Evolutionary conservation across 2,888 invertebrate species (phyloP).

Genomic region (Alviniconcha strummeri): DNA sequence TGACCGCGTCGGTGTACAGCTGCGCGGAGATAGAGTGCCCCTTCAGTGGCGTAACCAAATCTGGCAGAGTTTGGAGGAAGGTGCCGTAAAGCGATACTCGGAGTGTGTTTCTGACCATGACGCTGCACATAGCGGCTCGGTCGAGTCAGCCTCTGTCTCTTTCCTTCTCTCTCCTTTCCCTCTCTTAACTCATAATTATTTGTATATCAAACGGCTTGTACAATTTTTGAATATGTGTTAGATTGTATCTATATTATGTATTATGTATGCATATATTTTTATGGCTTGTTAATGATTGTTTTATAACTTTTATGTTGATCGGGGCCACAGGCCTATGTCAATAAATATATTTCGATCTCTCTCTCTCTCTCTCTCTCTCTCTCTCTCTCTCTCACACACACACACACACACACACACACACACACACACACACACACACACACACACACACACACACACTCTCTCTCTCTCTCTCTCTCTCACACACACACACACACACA

Average conservation of each 20-base stretch:
- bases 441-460: no score
- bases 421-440: slow-evolving; percentile 11
- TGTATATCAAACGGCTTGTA: not conserved
- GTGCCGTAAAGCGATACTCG: no score
- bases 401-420: slow-evolving; percentile 11
- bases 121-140: no score
- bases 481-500: not conserved
- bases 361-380: slow-evolving; percentile 1
- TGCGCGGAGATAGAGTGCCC: no score
- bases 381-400: slow-evolving; percentile 4
- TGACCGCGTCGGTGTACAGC: no score
- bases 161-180: no score
- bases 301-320: not conserved
- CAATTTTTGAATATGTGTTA: not conserved
- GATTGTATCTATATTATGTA: not conserved
- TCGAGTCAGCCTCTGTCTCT: no score
- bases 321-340: not conserved
- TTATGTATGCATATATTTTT: not conserved
- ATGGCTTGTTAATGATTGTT: not conserved
- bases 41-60: no score
- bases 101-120: no score
- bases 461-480: no score
- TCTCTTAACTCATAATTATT: not conserved
- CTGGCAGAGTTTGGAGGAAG: no score
- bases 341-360: not conserved